Evolutionary conservation across 2,888 invertebrate species (phyloP), one percentile per base, ranked within the genome.

Genomic region (Nezara viridula): DNA sequence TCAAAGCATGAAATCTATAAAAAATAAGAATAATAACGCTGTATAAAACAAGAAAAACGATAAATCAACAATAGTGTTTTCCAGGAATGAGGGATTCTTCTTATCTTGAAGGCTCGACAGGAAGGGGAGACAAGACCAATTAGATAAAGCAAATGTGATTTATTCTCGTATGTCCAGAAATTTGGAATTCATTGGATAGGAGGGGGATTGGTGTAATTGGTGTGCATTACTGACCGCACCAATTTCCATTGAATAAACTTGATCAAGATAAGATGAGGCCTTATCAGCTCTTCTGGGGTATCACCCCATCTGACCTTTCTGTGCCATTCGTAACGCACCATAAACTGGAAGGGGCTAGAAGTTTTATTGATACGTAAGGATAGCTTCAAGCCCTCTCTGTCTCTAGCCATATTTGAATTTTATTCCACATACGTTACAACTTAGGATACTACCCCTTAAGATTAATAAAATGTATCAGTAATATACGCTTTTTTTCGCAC

Each of bases 111-210:
- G 55, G 55, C 55, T n/a, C 9, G 66, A 73, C 66, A 73, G 32
- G 4, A 37, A 73, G 66, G 66, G 37, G 66, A 73, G 14, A 21
- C 32, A 37, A 37, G 66, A 32, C 19, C 37, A 73, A 37, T 73
- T 37, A 32, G 66, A 73, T 60, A 60, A 60, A 60, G 27, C 14
- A 60, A 60, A 60, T 60, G 60, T 60, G n/a, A 60, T 60, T 60
- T 60, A 60, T 73, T 73, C 66, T 12, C 19, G 21, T 73, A 37
- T 19, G 66, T 37, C 19, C 66, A 73, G 66, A 73, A 73, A 73
- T 73, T 73, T 32, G 19, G 21, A 16, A 73, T 73, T 32, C 66
- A 73, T 73, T 73, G 66, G 37, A 73, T 19, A 3, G 19, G 66
- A 21, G 32, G 16, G 21, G 21, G 5, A n/a, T 16, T 55, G 55